Base-by-base conservation (phyloP, 2,113 vertebrate genomes). In the Columbina picui region DNA sequence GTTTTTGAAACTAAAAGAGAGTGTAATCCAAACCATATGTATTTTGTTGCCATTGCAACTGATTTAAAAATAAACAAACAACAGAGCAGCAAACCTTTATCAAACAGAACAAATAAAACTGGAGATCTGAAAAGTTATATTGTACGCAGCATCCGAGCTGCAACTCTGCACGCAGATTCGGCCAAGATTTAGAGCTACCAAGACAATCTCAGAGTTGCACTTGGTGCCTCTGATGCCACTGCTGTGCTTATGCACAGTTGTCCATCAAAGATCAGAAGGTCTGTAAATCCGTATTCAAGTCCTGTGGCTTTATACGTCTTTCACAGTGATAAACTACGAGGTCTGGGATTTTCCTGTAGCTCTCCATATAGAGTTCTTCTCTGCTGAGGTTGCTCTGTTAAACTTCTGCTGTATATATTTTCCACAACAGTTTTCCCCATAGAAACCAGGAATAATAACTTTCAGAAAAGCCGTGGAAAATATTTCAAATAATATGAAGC, bases 401-500 rank as follows among this genome's bases (percentile, higher is more conserved):
- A 91, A 77, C 79, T 96, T 90, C 59, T 91, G 82, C 90, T 86
- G 64, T 90, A 96, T 96, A 81, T 93, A 81, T 96, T 96, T 96
- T 96, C 95, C 96, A 96, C 64, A 96, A 96, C 93, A 95, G 19
- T 90, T 93, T 90, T 95, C 93, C 68, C 94, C 95, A 96, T 95
- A 92, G 95, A 96, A 97, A 96, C 95, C 64, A 93, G 59, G 85
- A 84, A 79, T 82, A 84, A 83, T 63, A 81, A 81, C 75, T 63
- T 93, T 8, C 2, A 3, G 39, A 80, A 90, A 91, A 94, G 29
- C 59, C 63, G 23, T 91, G 95, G 94, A 95, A 96, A 96, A 88
- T 96, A 94, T 96, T 96, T 93, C 29, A 84, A 88, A 88, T 93
- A 83, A 90, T 67, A 43, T 43, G 59, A 21, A 73, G 71, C 84